Evolutionary conservation across 64 coral and sea anemone genomes (phyloP), one percentile per base, ranked within the genome.

Genomic region (Pachyseris speciosa): DNA sequence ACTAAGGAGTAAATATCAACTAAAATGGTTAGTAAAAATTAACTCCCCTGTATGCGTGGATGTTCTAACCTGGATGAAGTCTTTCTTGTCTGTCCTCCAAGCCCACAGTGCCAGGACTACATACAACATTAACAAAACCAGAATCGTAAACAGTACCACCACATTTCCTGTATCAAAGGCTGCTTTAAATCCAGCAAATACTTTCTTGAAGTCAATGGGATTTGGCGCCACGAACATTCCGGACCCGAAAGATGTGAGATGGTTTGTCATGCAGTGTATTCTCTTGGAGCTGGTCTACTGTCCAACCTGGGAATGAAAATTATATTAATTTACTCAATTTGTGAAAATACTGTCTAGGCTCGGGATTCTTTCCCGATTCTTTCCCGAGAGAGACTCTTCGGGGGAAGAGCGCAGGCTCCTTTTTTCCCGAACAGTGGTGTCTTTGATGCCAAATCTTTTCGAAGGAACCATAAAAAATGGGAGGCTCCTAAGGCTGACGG

Each of bases 181-280:
- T 16, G 64, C 42, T 24, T 71, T 90, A 75, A 95, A 95, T 0
- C 93, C 93, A 27, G 70, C 64, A 28, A 95, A 64, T 7, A 75
- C 93, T 45, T 83, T 55, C 33, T 88, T 95, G 48, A 95, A 95
- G 80, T 91, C 88, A n/a, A 95, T 85, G 2, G 93, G 93, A 80
- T 95, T 95, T 15, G 93, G 88, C 31, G 93, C 93, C 41, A 91
- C 88, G 13, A 91, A 19, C 36, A 95, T 76, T 72, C 87, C 93
- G 3, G 87, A 64, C 50, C 93, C 93, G 36, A 95, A 95, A 24
- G 93, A 91, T 75, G 93, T 95, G 51, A 95, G 72, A 55, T 95
- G 93, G 38, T 89, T 91, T 74, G 87, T 77, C 64, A 78, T 38
- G 64, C 93, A 95, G 26, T 95, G 93, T 64, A 91, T 91, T 53